phyloP scores from a whole-genome alignment of 1,140 invertebrate species.

The Lepidurus packardi region DNA sequence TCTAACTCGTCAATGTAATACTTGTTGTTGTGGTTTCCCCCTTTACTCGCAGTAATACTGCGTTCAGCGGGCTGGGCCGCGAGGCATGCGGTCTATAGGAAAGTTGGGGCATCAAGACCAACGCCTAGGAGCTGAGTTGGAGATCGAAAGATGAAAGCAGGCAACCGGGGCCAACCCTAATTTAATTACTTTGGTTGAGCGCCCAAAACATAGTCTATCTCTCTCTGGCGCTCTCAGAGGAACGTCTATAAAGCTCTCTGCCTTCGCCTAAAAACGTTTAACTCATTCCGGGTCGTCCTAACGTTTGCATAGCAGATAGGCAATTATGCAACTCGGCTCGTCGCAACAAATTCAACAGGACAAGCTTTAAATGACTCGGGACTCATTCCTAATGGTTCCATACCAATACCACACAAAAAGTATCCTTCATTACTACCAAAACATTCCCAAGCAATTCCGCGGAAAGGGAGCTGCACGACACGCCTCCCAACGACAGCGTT shows the following conservation, averaged over 20 bases:
- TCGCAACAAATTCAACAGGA: neutral
- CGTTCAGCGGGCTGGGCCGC: too few relatives aligned
- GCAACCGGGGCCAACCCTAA: neutral
- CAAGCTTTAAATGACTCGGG: neutral
- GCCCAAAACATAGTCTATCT: neutral
- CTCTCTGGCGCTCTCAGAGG: neutral
- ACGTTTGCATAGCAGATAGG: slow-evolving; percentile 15
- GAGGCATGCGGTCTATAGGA: too few relatives aligned
- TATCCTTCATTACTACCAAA: too few relatives aligned
- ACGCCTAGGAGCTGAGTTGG: neutral
- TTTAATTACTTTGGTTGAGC: slow-evolving; percentile 19
- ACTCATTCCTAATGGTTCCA: neutral
- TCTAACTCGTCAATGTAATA: too few relatives aligned
- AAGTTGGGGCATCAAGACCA: too few relatives aligned
- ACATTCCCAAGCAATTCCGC: neutral
- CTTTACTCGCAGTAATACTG: too few relatives aligned
- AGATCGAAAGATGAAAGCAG: neutral
- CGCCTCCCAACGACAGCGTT: neutral
- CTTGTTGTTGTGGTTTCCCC: too few relatives aligned
- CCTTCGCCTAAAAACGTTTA: neutral
- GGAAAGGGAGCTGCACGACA: neutral
- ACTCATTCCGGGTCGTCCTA: neutral
- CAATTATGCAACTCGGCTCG: neutral
- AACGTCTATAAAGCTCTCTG: neutral
- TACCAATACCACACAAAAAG: neutral